Base-by-base conservation (phyloP, 2,797 vertebrate species). In the Semaprochilodus insignis region DNA sequence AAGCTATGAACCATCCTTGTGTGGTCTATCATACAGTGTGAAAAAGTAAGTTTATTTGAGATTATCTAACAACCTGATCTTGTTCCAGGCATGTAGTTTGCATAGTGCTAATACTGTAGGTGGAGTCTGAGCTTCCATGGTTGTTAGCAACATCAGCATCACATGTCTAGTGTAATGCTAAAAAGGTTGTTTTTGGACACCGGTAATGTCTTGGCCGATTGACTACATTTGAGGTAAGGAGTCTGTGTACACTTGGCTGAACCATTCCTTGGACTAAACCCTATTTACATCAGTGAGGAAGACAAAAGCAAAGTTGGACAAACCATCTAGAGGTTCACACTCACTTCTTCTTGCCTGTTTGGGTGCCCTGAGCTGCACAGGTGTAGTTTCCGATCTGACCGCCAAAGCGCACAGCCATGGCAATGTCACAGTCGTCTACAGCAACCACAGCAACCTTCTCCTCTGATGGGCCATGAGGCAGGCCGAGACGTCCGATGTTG, bases 391-490 rank as follows among this genome's bases (percentile, higher is more conserved):
- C 97, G 0, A 99, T 95, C 81, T 96, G 91, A 88, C 81, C 94
- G 27, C 98, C 96, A 0, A 99, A 99, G 78, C 96, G 96, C 73
- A 99, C 94, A 0, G 98, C 97, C 94, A 99, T 95, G 7, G 97
- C 95, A 0, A 97, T 97, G 89, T 99, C 98, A 80, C 98, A 99
- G 91, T 97, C 95, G 0, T 99, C 98, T 77, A 99, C 96, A 0
- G 97, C 96, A 51, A 99, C 97, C 86, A 99, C 96, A 0, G 96
- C 98, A 89, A 99, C 97, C 91, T 99, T 99, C 88, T 99, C 98
- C 31, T 96, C 96, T 0, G 98, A 99, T 0, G 98, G 98, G 21
- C 98, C 98, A 0, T 98, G 97, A 65, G 97, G 96, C 88, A 97
- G 93, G 74, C 98, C 98, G 19, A 97, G 92, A 13, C 95, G 95